A percentile compares a stretch with the other conserved stretches of the same genome.
These are phyloP conservation scores for Dreissena polymorpha DNA, from an alignment of 1,140 invertebrate species.

Conservation along the genomic window DNA sequence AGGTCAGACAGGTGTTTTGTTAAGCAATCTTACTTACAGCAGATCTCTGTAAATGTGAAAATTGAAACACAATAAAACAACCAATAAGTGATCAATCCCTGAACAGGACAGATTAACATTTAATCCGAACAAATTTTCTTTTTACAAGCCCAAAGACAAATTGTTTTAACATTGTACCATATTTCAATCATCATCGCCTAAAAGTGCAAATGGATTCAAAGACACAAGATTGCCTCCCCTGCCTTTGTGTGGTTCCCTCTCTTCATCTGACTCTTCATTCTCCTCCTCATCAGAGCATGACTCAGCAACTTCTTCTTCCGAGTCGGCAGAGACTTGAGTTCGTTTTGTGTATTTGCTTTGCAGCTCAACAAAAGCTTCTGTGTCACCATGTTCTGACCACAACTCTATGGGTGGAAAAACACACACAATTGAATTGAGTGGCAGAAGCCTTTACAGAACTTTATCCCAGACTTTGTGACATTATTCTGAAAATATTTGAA, in stretches of 20 bases:
- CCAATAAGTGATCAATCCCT: too few relatives aligned
- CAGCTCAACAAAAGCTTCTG: slow-evolving; percentile 45
- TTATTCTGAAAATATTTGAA: neutral
- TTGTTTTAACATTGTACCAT: neutral
- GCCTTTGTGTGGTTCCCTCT: neutral
- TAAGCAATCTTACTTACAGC: too few relatives aligned
- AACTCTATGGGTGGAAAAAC: neutral
- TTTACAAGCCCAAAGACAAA: too few relatives aligned
- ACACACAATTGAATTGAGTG: neutral
- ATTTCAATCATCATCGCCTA: slow-evolving; percentile 49
- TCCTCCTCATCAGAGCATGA: slow-evolving; percentile 17
- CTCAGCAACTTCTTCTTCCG: slow-evolving; percentile 37
- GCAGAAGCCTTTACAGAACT: neutral
- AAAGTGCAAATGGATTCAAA: slow-evolving; percentile 55
- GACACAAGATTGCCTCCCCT: slow-evolving; percentile 1
- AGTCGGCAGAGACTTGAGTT: slow-evolving; percentile 35
- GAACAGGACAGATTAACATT: too few relatives aligned
- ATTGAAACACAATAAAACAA: too few relatives aligned
- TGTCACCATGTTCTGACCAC: slow-evolving; percentile 55
- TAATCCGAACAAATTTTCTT: too few relatives aligned
- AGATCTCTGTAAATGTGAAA: too few relatives aligned
- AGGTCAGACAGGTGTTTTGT: too few relatives aligned
- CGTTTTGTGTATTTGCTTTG: slow-evolving; percentile 40
- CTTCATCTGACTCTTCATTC: slow-evolving; percentile 43
- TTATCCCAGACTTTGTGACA: neutral